A percentile compares a stretch with the other conserved stretches of the same genome.
Conservation (phyloP, 2,113 vertebrate species). For the Catharus bicknelli region DNA sequence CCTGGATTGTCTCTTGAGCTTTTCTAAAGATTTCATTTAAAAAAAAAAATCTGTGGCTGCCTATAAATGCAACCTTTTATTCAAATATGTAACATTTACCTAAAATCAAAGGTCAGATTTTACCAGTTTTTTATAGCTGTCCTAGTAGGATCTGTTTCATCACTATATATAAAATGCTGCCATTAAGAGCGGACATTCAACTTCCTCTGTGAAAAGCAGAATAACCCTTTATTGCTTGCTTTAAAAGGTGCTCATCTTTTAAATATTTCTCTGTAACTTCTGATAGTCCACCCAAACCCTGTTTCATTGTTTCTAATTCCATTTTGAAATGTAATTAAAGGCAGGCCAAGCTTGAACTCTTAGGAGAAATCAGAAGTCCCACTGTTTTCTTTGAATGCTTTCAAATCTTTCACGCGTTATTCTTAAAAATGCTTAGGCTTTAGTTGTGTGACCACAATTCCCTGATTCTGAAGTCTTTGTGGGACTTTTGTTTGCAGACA, state of each 20-base stretch:
- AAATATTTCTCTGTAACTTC: not conserved
- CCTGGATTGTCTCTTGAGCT: not conserved
- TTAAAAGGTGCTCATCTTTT: not conserved
- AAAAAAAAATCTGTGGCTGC: not conserved
- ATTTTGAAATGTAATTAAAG: not conserved
- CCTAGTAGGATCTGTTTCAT: not conserved
- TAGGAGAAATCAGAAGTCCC: not conserved
- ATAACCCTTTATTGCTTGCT: not conserved
- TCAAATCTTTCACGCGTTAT: not conserved
- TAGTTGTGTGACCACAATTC: not conserved
- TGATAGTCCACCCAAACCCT: not conserved
- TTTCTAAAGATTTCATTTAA: slow-evolving; percentile 10
- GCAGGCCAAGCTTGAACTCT: not conserved
- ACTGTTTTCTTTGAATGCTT: not conserved
- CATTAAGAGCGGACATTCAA: not conserved
- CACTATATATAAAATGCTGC: not conserved
- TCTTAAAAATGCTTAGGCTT: not conserved
- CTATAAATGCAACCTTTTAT: slow-evolving; percentile 45
- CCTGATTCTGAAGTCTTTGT: not conserved
- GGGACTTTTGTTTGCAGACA: not conserved
- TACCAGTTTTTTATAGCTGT: slow-evolving; percentile 20
- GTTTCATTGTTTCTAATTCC: not conserved
- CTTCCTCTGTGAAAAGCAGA: not conserved
- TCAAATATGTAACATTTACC: slow-evolving; percentile 38
- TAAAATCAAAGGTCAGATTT: slow-evolving; percentile 50